Conservation (phyloP, 2,888 invertebrate genomes). For the Catocala sponsa region DNA sequence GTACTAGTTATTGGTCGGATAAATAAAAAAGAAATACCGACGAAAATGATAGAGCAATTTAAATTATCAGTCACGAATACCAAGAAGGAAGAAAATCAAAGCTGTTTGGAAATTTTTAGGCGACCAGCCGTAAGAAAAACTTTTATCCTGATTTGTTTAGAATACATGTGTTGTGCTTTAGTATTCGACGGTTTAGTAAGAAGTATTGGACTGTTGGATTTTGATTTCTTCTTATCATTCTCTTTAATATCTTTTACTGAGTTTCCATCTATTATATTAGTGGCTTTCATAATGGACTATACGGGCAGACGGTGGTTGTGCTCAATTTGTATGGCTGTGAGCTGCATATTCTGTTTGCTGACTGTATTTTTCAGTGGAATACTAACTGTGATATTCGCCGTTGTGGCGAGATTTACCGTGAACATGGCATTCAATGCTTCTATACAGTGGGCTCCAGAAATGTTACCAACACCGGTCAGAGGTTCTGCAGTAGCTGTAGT, state of each 20-base stretch:
- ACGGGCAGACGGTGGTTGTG: slow-evolving; percentile 69
- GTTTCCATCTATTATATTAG: slow-evolving; percentile 65
- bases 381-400: slow-evolving; percentile 61
- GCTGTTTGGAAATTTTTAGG: slow-evolving; percentile 60
- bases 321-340: slow-evolving; percentile 52
- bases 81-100: slow-evolving; percentile 54
- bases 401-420: slow-evolving; percentile 67
- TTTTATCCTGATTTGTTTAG: slow-evolving; percentile 64
- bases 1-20: slow-evolving; percentile 63
- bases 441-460: slow-evolving; percentile 71
- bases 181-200: slow-evolving; percentile 69
- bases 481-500: slow-evolving; percentile 66
- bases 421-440: slow-evolving; percentile 64
- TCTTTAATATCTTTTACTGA: slow-evolving; percentile 69
- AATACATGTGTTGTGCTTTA: slow-evolving; percentile 64
- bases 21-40: slow-evolving; percentile 65
- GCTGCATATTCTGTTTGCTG: slow-evolving; percentile 62
- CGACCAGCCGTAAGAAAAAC: slow-evolving; percentile 62
- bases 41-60: slow-evolving; percentile 65
- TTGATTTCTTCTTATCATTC: slow-evolving; percentile 71
- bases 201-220: slow-evolving; percentile 64
- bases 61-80: slow-evolving; percentile 48
- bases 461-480: slow-evolving; percentile 68
- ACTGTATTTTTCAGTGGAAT: slow-evolving; percentile 61
- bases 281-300: slow-evolving; percentile 68